Conservation (phyloP, 30 jellyfish, hydroid and myxozoan genomes). For the Haliclystus octoradiatus region DNA sequence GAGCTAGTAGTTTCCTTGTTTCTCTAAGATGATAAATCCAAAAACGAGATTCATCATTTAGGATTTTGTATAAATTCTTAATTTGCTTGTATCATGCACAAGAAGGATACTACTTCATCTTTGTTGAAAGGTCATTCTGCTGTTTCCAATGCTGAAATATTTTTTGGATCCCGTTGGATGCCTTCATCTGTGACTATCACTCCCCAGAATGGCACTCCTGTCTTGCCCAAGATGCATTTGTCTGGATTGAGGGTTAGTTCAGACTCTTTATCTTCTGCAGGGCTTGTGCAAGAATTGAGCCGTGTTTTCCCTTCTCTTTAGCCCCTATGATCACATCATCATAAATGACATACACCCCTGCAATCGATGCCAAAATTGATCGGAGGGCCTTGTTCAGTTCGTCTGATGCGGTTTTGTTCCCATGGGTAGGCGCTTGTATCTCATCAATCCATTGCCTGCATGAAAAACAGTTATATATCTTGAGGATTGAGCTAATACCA, state of each 20-base stretch:
- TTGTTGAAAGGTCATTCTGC: constrained; percentile 28
- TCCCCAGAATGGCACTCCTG: constrained; percentile 48
- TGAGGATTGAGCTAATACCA: constrained; percentile 28
- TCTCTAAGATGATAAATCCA: no score
- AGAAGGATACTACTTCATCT: constrained; percentile 34
- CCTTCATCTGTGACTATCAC: constrained; percentile 31
- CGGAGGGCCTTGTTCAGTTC: constrained; percentile 40
- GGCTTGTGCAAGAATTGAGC: constrained; percentile 3
- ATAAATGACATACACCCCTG: constrained; percentile 26
- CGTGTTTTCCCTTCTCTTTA: constrained; percentile 6
- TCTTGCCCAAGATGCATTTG: constrained; percentile 26
- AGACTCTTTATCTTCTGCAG: neutral
- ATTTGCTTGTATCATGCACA: constrained; percentile 31
- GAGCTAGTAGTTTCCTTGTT: no score
- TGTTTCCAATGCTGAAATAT: constrained; percentile 19
- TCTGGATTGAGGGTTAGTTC: constrained; percentile 40
- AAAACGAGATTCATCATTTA: no score
- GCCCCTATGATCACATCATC: constrained; percentile 49
- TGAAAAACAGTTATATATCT: constrained; percentile 42
- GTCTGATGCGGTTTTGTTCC: constrained; percentile 40
- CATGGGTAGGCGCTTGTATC: constrained; percentile 38
- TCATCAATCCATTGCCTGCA: constrained; percentile 43
- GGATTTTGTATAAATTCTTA: constrained; percentile 36
- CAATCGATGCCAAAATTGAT: constrained; percentile 31
- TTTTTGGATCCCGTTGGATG: constrained; percentile 44